These are phyloP conservation scores for Drosophila bifasciata DNA, from an alignment of 1,140 invertebrate species.

Conservation along the genomic window DNA sequence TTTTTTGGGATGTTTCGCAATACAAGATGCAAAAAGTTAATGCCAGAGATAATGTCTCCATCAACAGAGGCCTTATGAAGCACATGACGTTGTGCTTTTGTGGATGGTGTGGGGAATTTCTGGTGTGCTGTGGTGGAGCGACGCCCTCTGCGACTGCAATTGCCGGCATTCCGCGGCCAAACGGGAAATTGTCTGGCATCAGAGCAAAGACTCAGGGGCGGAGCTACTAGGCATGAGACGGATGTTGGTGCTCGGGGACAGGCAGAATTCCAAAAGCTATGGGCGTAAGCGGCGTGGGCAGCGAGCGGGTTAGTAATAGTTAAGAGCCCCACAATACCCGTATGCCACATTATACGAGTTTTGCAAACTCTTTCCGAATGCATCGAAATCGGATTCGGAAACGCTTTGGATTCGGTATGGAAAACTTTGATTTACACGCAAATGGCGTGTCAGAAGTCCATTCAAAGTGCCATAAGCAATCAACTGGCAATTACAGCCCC, in stretches of 20 bases:
- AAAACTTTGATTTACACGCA: constrained; percentile 25
- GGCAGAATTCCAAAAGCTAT: constrained; percentile 64
- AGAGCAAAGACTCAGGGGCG: constrained; percentile 32
- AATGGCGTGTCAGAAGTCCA: constrained; percentile 72
- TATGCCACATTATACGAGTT: background rate
- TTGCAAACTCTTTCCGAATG: background rate
- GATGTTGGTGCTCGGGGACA: constrained; percentile 65
- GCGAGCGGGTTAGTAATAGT: constrained; percentile 50
- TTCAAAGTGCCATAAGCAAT: constrained; percentile 67
- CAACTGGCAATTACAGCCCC: constrained; percentile 69
- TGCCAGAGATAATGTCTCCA: constrained; percentile 49
- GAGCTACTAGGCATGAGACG: constrained; percentile 54
- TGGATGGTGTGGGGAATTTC: constrained; percentile 3
- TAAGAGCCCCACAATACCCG: constrained; percentile 3
- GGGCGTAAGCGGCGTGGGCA: constrained; percentile 72
- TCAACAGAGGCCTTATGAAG: constrained; percentile 42
- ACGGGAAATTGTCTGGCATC: constrained; percentile 57
- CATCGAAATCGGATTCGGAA: too few species aligned
- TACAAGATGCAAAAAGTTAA: constrained; percentile 32
- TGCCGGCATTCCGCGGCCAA: constrained; percentile 40
- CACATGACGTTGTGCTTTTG: constrained; percentile 51
- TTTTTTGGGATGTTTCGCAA: constrained; percentile 24
- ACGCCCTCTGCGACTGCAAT: constrained; percentile 39
- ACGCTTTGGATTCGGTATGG: too few species aligned
- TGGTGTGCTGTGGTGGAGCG: constrained; percentile 8